A percentile compares a stretch with the other conserved stretches of the same genome.
These are phyloP conservation scores for Rambutsinella grinnellia DNA, from an alignment of 2,888 invertebrate genomes.

Conservation along the genomic window DNA sequence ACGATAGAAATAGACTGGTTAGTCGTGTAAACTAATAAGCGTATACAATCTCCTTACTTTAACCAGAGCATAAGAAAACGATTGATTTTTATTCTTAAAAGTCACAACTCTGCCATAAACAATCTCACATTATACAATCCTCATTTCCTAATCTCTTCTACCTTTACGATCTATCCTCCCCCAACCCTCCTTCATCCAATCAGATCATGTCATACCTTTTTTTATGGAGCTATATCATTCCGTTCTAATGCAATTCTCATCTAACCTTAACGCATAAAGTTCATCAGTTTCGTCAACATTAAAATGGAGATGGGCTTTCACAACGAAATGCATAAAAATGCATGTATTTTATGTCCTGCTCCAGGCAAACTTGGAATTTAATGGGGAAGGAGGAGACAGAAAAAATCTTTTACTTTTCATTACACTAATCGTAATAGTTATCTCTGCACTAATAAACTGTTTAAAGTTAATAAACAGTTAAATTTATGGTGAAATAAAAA, in stretches of 20 bases:
- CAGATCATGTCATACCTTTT: neutral
- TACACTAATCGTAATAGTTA: too few relatives aligned
- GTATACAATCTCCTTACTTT: too few relatives aligned
- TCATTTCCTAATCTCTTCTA: neutral
- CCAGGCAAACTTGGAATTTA: constrained; percentile 43
- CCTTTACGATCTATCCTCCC: neutral
- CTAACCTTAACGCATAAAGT: neutral
- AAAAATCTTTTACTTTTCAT: neutral
- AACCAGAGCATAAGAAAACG: too few relatives aligned
- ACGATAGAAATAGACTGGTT: too few relatives aligned
- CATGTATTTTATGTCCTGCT: constrained; percentile 14
- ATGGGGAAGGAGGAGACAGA: constrained; percentile 8
- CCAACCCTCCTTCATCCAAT: neutral
- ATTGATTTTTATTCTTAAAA: too few relatives aligned
- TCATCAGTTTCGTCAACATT: neutral
- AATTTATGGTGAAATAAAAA: too few relatives aligned
- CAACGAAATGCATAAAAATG: neutral
- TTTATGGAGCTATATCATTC: neutral
- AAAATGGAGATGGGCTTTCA: neutral
- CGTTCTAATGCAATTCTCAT: neutral
- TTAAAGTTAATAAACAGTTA: too few relatives aligned
- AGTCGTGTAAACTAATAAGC: too few relatives aligned
- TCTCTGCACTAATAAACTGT: too few relatives aligned
- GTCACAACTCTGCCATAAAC: too few relatives aligned
- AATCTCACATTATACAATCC: too few relatives aligned